phyloP scores from a whole-genome alignment of 2,888 invertebrate genomes.

The Diaphora mendica region DNA sequence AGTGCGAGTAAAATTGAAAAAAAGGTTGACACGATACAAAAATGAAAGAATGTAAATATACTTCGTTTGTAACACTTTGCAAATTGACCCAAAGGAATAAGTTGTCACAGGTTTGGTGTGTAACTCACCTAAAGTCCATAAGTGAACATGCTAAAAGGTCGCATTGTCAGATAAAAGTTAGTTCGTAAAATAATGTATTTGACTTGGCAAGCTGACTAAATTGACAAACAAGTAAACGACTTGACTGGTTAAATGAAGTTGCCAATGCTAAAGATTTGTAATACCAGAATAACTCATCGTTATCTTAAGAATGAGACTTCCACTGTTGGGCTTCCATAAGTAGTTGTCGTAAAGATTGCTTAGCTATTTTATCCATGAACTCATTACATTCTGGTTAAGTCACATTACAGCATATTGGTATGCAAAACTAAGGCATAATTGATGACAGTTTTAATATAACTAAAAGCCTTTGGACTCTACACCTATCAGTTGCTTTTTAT shows the following conservation, averaged over 20 bases:
- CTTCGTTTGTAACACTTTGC: neutral
- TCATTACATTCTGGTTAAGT: neutral
- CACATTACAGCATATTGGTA: neutral
- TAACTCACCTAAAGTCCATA: neutral
- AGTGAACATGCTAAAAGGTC: conserved; percentile 6
- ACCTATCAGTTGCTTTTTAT: neutral
- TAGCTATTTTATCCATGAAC: neutral
- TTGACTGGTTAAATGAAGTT: neutral
- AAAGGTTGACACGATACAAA: neutral
- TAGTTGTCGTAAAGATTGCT: neutral
- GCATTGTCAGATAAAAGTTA: neutral
- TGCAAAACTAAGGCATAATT: neutral
- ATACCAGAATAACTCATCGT: neutral
- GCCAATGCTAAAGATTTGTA: neutral
- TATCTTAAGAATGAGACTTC: neutral
- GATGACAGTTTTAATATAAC: too few relatives aligned
- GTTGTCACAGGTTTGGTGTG: neutral
- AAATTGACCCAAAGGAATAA: neutral
- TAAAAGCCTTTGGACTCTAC: neutral
- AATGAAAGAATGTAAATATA: neutral
- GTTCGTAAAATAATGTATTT: neutral
- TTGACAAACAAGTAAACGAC: neutral
- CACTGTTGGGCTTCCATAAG: neutral
- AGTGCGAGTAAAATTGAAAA: neutral
- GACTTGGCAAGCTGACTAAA: neutral